Percentiles rank a stretch among this genome's conserved stretches.
phyloP scores from a whole-genome alignment of 1,140 invertebrate species.

The Orussus abietinus region DNA sequence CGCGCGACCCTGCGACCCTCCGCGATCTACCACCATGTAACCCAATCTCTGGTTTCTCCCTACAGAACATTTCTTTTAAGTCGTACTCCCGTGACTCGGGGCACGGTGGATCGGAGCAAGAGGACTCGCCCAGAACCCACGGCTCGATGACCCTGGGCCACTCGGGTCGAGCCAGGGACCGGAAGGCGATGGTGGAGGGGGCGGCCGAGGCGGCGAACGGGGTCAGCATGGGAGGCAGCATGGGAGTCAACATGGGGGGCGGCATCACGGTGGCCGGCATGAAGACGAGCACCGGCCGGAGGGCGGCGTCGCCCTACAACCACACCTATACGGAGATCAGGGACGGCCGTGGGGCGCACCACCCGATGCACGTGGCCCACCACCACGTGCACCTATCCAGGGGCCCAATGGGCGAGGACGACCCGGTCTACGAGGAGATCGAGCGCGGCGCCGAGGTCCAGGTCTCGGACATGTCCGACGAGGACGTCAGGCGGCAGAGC shows the following conservation, averaged over 20 bases:
- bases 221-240: constrained; percentile 35
- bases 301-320: constrained; percentile 57
- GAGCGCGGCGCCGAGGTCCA: constrained; percentile 66
- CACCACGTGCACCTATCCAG: constrained; percentile 32
- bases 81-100: constrained; percentile 63
- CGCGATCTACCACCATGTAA: too few species aligned
- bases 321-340: constrained; percentile 65
- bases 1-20: too few species aligned
- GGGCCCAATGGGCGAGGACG: constrained; percentile 56
- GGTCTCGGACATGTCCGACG: constrained; percentile 76
- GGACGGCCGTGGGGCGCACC: constrained; percentile 46
- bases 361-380: constrained; percentile 42
- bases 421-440: constrained; percentile 80
- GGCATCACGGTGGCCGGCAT: constrained; percentile 22
- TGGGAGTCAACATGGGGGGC: constrained; percentile 28
- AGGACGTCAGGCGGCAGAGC: constrained; percentile 70
- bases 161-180: constrained; percentile 27
- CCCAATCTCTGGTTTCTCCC: constrained; percentile 36
- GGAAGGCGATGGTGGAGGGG: constrained; percentile 22
- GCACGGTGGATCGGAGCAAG: constrained; percentile 62
- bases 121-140: constrained; percentile 61
- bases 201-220: constrained; percentile 33
- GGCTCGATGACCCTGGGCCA: constrained; percentile 50
- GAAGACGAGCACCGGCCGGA: constrained; percentile 32
- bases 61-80: constrained; percentile 71